A percentile compares a stretch with the other conserved stretches of the same genome.
These are phyloP conservation scores for Lacanobia oleracea DNA, from an alignment of 2,888 invertebrate genomes.

Conservation along the genomic window DNA sequence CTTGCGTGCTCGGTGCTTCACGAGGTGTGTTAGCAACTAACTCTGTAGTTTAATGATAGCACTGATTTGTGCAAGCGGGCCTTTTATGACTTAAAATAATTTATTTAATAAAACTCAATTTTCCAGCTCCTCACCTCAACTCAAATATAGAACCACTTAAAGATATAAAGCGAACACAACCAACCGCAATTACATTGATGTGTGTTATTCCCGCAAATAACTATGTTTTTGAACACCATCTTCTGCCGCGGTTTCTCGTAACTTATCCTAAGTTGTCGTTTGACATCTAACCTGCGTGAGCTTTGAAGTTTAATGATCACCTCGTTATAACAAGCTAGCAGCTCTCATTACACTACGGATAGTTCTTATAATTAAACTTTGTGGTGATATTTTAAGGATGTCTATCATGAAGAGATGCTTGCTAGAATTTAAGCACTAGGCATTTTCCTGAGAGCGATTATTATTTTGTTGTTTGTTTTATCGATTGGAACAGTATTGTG, in stretches of 20 bases:
- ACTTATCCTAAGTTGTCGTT: slow-evolving; percentile 28
- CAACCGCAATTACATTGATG: not conserved
- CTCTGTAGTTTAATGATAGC: too few species aligned
- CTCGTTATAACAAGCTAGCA: slow-evolving; percentile 15
- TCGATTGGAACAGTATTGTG: too few species aligned
- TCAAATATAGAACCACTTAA: not conserved
- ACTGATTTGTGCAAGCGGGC: too few species aligned
- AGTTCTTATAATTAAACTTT: not conserved
- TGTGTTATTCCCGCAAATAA: slow-evolving; percentile 14
- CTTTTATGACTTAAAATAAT: too few species aligned
- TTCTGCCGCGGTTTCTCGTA: slow-evolving; percentile 23
- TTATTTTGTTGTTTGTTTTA: too few species aligned
- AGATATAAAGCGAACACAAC: not conserved
- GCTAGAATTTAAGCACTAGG: not conserved
- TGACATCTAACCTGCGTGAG: slow-evolving; percentile 45
- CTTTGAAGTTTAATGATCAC: slow-evolving; percentile 39
- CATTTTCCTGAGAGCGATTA: too few species aligned
- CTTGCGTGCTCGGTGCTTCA: too few species aligned
- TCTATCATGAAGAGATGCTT: not conserved
- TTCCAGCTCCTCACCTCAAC: not conserved
- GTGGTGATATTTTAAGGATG: not conserved
- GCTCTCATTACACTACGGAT: not conserved
- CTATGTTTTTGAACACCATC: slow-evolving; percentile 4
- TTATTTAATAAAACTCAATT: too few species aligned
- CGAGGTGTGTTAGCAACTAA: too few species aligned